Conservation (phyloP, 2,113 vertebrate species). For the Progne subis region DNA sequence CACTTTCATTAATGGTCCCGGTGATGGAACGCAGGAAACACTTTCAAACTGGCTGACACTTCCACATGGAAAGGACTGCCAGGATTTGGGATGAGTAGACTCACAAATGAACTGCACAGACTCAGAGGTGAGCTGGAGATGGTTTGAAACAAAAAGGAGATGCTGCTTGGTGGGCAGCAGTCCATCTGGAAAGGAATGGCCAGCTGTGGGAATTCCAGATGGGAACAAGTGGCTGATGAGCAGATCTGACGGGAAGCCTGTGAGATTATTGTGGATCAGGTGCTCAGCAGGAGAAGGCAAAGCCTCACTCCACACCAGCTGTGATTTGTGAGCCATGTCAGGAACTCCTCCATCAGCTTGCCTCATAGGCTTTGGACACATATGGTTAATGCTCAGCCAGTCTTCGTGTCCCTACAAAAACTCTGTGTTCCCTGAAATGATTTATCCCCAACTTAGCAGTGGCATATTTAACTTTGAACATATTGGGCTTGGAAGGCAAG, state of each 20-base stretch:
- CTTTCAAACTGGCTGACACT: constrained; percentile 26
- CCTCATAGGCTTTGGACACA: background rate
- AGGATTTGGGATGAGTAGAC: background rate
- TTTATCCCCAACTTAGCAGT: background rate
- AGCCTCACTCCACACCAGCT: background rate
- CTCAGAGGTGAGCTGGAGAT: background rate
- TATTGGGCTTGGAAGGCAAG: background rate
- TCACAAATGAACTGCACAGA: background rate
- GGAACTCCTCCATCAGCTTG: background rate
- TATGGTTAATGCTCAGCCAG: background rate
- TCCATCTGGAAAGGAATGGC: background rate
- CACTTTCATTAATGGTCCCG: background rate
- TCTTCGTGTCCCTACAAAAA: background rate
- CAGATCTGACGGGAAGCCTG: background rate
- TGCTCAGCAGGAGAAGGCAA: background rate
- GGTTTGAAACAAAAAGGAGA: background rate
- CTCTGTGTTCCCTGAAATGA: background rate
- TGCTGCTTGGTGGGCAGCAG: background rate
- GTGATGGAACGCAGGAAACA: background rate
- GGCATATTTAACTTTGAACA: background rate
- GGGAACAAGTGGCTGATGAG: background rate
- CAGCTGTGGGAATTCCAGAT: background rate
- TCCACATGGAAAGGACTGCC: background rate
- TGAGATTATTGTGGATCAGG: background rate
- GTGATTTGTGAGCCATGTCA: background rate